A percentile compares a stretch with the other conserved stretches of the same genome.
Evolutionary conservation across 2,888 invertebrate species (phyloP).

Genomic region (Metalampra italica): DNA sequence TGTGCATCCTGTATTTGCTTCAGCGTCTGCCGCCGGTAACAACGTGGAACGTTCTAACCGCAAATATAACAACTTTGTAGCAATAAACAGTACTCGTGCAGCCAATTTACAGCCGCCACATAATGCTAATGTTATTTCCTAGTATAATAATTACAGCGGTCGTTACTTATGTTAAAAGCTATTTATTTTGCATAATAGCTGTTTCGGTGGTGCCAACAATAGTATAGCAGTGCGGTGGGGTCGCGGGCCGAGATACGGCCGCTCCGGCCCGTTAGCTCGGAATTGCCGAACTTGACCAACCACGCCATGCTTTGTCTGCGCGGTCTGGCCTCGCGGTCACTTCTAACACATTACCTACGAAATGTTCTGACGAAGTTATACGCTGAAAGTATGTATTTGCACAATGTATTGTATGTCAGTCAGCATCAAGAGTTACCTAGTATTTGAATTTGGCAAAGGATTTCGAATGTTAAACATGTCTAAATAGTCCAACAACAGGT

Average conservation of each 20-base stretch:
- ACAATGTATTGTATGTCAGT: too few relatives aligned
- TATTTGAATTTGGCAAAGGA: too few relatives aligned
- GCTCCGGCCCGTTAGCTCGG: conserved; percentile 44
- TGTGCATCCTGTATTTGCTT: conserved; percentile 32
- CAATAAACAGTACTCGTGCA: conserved; percentile 11
- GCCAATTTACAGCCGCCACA: conserved; percentile 13
- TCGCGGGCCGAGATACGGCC: conserved; percentile 30
- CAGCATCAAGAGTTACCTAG: too few relatives aligned
- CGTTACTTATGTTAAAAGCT: conserved; percentile 53
- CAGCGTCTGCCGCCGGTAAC: conserved; percentile 12
- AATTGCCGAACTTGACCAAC: conserved; percentile 62
- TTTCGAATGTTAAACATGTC: too few relatives aligned
- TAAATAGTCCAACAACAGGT: too few relatives aligned
- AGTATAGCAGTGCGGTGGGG: conserved; percentile 43
- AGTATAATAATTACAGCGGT: conserved; percentile 39
- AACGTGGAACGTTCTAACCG: conserved; percentile 15
- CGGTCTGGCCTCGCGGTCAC: conserved; percentile 27
- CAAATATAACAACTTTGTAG: conserved; percentile 12
- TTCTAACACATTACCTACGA: conserved; percentile 21
- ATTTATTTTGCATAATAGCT: conserved; percentile 65
- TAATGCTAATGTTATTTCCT: conserved; percentile 27
- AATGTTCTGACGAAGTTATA: conserved; percentile 6
- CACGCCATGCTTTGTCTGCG: conserved; percentile 45
- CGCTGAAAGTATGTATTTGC: conserved; percentile 12
- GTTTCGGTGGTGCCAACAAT: conserved; percentile 53